phyloP scores from a whole-genome alignment of 2,113 vertebrate genomes.

The Arenaria interpres region DNA sequence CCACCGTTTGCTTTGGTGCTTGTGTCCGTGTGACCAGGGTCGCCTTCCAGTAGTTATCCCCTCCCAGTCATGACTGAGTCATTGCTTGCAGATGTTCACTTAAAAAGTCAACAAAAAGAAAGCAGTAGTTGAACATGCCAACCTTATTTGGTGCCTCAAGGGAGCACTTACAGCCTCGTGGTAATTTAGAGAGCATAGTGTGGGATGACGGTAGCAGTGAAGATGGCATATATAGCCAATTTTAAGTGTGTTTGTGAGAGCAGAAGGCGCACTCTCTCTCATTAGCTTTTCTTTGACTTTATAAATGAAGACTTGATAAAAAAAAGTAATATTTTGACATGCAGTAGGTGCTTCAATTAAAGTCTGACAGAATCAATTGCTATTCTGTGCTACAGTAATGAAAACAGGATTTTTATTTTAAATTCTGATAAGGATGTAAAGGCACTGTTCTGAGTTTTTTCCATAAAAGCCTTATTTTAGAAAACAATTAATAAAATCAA shows the following conservation, averaged over 20 bases:
- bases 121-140: neutral
- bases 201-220: neutral
- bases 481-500: constrained; percentile 68
- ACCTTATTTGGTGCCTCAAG: neutral
- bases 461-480: constrained; percentile 29
- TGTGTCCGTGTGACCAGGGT: neutral
- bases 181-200: neutral
- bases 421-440: constrained; percentile 46
- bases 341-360: constrained; percentile 39
- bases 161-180: neutral
- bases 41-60: neutral
- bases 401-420: constrained; percentile 62
- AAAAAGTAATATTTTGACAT: constrained; percentile 49
- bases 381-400: constrained; percentile 32
- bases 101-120: neutral
- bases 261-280: neutral
- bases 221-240: neutral
- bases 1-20: neutral
- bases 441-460: neutral
- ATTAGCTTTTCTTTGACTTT: constrained; percentile 28
- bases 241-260: neutral
- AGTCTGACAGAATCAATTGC: constrained; percentile 55
- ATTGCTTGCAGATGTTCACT: neutral
- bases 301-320: constrained; percentile 16
- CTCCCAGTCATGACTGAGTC: neutral